A percentile compares a stretch with the other conserved stretches of the same genome.
Conservation (phyloP, 2,797 vertebrate genomes). For the Pseudochirops cupreus region DNA sequence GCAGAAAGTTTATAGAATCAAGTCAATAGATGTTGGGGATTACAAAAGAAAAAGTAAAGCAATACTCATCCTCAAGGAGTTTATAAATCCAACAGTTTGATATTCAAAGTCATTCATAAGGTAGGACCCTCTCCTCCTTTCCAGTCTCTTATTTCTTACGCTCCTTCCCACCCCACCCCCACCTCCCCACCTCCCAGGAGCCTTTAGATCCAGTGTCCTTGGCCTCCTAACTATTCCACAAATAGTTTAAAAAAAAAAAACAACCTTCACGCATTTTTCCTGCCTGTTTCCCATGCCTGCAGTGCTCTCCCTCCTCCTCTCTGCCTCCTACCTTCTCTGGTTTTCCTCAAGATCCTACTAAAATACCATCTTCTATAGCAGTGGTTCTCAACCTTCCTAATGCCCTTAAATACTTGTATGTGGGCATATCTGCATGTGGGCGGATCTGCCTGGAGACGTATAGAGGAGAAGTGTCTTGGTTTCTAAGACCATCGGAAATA, state of each 20-base stretch:
- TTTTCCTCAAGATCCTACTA: not conserved
- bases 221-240: not conserved
- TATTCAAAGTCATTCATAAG: not conserved
- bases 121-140: not conserved
- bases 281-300: not conserved
- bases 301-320: not conserved
- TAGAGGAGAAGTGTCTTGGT: no score
- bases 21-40: not conserved
- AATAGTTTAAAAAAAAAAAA: not conserved
- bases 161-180: no score
- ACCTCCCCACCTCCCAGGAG: rapidly evolving
- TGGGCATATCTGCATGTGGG: no score
- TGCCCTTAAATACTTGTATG: no score
- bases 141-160: not conserved
- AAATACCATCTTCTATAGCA: not conserved
- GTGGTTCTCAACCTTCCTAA: no score
- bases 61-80: not conserved
- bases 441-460: no score
- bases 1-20: not conserved
- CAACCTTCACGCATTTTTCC: not conserved
- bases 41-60: not conserved
- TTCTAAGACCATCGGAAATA: no score
- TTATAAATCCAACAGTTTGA: not conserved
- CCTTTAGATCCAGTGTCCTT: not conserved
- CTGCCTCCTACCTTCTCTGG: not conserved